phyloP scores from a whole-genome alignment of 1,140 invertebrate species.

The Scaptomyza montana region DNA sequence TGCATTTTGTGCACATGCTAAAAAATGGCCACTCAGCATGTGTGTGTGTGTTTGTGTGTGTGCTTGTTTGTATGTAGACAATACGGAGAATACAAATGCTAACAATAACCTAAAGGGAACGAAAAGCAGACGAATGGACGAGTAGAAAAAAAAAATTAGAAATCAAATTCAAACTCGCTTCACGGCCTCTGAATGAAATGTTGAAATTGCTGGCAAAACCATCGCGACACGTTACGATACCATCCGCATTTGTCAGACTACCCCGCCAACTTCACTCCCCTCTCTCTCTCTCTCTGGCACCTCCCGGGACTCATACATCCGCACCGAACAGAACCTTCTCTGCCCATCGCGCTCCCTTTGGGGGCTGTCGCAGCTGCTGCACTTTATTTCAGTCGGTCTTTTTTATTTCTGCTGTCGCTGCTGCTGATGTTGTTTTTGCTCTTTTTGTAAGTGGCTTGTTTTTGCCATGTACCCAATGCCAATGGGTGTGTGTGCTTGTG shows the following conservation, averaged over 20 bases:
- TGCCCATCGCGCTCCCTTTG: slow-evolving; percentile 33
- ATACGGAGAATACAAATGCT: slow-evolving; percentile 24
- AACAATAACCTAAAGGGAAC: slow-evolving; percentile 30
- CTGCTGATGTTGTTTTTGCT: slow-evolving; percentile 27
- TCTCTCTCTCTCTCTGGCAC: neutral
- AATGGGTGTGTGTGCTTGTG: slow-evolving; percentile 41
- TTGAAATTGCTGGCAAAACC: slow-evolving; percentile 59
- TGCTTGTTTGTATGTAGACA: slow-evolving; percentile 7
- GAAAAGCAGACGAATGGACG: neutral
- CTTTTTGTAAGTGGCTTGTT: slow-evolving; percentile 70
- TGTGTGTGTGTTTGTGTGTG: slow-evolving; percentile 10
- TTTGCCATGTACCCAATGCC: slow-evolving; percentile 67
- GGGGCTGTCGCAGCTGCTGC: slow-evolving; percentile 73
- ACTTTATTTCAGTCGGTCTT: slow-evolving; percentile 77
- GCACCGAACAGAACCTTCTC: slow-evolving; percentile 9
- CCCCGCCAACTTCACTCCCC: slow-evolving; percentile 1
- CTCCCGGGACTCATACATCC: neutral
- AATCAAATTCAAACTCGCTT: slow-evolving; percentile 66
- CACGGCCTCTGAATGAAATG: slow-evolving; percentile 69
- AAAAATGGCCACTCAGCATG: slow-evolving; percentile 21
- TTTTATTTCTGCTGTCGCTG: slow-evolving; percentile 22
- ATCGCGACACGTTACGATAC: slow-evolving; percentile 28
- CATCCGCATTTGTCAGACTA: slow-evolving; percentile 41
- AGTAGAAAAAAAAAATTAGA: slow-evolving; percentile 32
- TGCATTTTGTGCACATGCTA: slow-evolving; percentile 18